Conservation (phyloP, 2,797 vertebrate genomes). For the Coendou prehensilis region DNA sequence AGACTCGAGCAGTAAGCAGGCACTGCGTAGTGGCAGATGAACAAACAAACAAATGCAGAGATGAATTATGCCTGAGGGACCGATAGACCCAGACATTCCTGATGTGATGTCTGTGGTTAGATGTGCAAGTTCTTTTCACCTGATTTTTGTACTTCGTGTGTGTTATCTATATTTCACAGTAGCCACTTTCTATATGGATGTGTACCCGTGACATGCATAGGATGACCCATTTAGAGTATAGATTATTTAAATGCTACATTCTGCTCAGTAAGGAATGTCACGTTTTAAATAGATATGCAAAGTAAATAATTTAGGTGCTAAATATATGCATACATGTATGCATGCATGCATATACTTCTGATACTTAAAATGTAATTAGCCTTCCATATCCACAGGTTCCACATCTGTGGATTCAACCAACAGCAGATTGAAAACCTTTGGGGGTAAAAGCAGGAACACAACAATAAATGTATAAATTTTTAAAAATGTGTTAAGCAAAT, state of each 20-base stretch:
- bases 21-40: conserved; percentile 58
- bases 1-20: conserved; percentile 73
- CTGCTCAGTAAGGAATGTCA: not conserved
- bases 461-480: not conserved
- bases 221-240: not conserved
- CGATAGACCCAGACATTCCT: not conserved
- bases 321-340: not conserved
- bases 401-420: not conserved
- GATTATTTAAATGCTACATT: not conserved
- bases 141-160: rapidly evolving
- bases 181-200: rapidly evolving
- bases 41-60: conserved; percentile 60
- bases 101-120: not conserved
- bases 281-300: conserved; percentile 4
- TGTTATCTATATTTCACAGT: not conserved
- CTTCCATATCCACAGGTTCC: not conserved
- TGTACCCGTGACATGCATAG: not conserved
- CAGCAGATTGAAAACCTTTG: not conserved
- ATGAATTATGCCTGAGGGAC: not conserved
- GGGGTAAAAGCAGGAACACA: not conserved
- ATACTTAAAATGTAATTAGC: not conserved
- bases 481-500: not conserved
- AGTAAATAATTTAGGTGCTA: not conserved
- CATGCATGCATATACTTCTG: not conserved
- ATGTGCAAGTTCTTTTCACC: not conserved